phyloP scores from a whole-genome alignment of 92 coral and sea anemone genomes.

The Paramuricea clavata region DNA sequence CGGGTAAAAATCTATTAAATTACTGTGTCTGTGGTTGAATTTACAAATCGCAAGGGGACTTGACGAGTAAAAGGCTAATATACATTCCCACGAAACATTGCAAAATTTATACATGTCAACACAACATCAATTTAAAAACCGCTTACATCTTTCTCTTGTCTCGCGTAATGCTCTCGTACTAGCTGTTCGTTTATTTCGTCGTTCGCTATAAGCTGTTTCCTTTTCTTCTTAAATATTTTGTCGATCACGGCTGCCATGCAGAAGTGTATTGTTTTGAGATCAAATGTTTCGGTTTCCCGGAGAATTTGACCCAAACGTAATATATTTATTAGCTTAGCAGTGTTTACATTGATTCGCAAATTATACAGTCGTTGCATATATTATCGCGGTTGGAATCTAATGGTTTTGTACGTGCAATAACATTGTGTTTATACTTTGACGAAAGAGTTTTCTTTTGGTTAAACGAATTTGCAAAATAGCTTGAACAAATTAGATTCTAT shows the following conservation, averaged over 20 bases:
- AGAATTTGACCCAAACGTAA: background rate
- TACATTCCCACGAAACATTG: background rate
- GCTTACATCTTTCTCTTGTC: conserved; percentile 43
- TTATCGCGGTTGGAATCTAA: background rate
- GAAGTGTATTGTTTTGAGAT: background rate
- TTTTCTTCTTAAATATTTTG: conserved; percentile 19
- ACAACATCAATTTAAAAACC: background rate
- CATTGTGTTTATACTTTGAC: background rate
- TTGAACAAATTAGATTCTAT: too few species aligned
- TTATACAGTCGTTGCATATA: background rate
- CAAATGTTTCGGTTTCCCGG: background rate
- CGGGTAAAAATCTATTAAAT: background rate
- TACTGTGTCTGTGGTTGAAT: background rate
- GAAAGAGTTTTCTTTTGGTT: background rate
- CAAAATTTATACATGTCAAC: conserved; percentile 4
- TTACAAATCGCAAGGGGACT: background rate
- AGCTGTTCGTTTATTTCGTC: conserved; percentile 41
- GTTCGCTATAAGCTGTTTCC: background rate
- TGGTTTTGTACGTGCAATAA: background rate
- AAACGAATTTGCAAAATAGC: background rate
- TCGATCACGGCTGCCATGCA: conserved; percentile 1
- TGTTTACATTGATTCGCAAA: background rate
- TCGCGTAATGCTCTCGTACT: conserved; percentile 20
- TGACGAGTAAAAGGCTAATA: background rate
- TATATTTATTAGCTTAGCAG: background rate